Conservation (phyloP, 2,888 invertebrate genomes). For the Catocala nupta region DNA sequence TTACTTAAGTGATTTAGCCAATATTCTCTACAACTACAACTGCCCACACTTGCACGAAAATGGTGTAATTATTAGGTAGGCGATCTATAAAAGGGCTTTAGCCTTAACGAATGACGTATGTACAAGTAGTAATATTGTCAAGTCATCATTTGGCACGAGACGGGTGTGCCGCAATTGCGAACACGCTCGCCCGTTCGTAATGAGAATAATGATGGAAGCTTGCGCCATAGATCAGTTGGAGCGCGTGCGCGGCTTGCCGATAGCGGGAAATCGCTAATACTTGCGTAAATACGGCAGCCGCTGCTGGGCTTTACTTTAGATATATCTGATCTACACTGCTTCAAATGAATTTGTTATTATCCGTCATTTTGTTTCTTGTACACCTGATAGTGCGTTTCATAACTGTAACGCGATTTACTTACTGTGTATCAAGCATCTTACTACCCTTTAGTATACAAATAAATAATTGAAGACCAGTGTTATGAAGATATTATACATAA, state of each 20-base stretch:
- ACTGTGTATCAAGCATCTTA: conserved; percentile 7
- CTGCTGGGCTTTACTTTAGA: conserved; percentile 62
- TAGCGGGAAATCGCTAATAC: conserved; percentile 77
- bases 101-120: conserved; percentile 50
- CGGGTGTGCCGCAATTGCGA: conserved; percentile 69
- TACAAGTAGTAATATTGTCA: conserved; percentile 63
- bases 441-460: too few species aligned
- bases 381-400: conserved; percentile 29
- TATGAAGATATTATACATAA: conserved; percentile 21
- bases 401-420: conserved; percentile 26
- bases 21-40: conserved; percentile 28
- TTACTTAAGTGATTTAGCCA: conserved; percentile 34
- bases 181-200: conserved; percentile 70
- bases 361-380: conserved; percentile 47
- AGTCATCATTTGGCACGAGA: conserved; percentile 63
- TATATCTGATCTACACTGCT: conserved; percentile 57
- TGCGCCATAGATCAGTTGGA: conserved; percentile 74
- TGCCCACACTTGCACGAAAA: conserved; percentile 37
- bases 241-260: conserved; percentile 77
- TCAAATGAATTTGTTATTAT: conserved; percentile 51
- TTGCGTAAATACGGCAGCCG: conserved; percentile 82
- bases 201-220: conserved; percentile 83
- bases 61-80: conserved; percentile 18
- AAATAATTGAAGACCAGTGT: too few species aligned
- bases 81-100: conserved; percentile 44